Base-by-base conservation (phyloP, 2,113 vertebrate genomes). In the Heterotilapia buettikoferi region DNA sequence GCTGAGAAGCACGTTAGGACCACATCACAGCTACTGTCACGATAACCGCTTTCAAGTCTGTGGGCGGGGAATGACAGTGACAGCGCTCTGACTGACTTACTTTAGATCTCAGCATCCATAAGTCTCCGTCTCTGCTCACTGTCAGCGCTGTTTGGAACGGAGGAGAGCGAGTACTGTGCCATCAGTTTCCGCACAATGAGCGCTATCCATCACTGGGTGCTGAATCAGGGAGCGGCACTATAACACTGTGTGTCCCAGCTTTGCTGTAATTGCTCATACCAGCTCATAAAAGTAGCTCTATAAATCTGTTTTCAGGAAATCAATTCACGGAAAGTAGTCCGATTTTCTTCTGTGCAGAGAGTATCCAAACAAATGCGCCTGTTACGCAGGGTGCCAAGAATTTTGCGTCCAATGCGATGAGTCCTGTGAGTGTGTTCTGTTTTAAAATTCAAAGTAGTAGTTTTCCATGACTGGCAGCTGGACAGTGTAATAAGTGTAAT, bases 1-100 rank as follows among this genome's bases (percentile, higher is more conserved):
- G 76, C 85, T 21, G 82, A 86, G 84, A 90, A 85, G 84, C 95
- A 94, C 94, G 16, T 90, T 89, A 85, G 85, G 63, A 68, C 31
- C 86, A 92, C 82, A 90, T 87, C 31, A 24, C 21, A 14, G 8
- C 80, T 7, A 12, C 88, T 47, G 66, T 54, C 9, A 47, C 82
- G 21, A 54, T 26, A 53, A 59, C 86, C 38, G 14, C n/a, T 43
- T 36, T 54, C 81, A 12, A 19, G 9, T 57, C 10, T 45, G 71
- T 81, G 84, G 80, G 88, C 84, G 61, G 61, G 56, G 84, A 9
- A 47, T 14, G 71, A 40, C 80, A 78, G 26, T 43, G 76, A 56
- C 76, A 71, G 38, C 26, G 4, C 10, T 24, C 16, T n/a, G 53
- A 16, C 50, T 14, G 56, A 76, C 71, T 79, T 61, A 80, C 43